These are phyloP conservation scores for Vanacampus margaritifer DNA, from an alignment of 2,113 vertebrate genomes.

Conservation along the genomic window DNA sequence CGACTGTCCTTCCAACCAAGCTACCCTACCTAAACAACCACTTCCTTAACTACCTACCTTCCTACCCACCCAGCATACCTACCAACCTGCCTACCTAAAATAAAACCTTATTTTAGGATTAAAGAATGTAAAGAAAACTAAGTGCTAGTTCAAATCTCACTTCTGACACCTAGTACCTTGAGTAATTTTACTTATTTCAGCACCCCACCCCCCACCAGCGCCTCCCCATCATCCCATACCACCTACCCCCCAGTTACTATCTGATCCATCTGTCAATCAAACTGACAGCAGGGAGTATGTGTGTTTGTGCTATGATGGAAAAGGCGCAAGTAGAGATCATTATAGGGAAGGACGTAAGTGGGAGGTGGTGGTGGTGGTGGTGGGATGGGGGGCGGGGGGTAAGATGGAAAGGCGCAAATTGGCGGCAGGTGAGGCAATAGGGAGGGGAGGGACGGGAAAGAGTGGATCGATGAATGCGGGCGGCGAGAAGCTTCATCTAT, in stretches of 20 bases:
- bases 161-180: neutral
- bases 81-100: neutral
- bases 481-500: constrained; percentile 65
- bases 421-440: constrained; percentile 1
- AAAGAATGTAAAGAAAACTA: too few species aligned
- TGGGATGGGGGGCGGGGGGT: too few species aligned
- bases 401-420: constrained; percentile 25
- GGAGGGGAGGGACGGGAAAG: neutral
- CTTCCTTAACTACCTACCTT: too few species aligned
- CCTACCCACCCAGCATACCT: too few species aligned
- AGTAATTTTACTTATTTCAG: neutral
- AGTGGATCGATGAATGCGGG: constrained; percentile 52
- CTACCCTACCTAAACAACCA: too few species aligned
- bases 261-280: constrained; percentile 54
- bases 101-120: neutral
- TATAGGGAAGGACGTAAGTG: constrained; percentile 33
- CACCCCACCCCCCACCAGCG: neutral
- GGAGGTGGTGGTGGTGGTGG: neutral
- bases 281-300: constrained; percentile 5
- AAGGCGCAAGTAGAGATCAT: constrained; percentile 49
- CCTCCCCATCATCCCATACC: constrained; percentile 18
- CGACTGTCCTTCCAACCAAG: too few species aligned
- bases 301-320: constrained; percentile 8
- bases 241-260: constrained; percentile 20
- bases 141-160: too few species aligned